Base-by-base conservation (phyloP, 1,140 invertebrate species). In the Camponotus vicinus region DNA sequence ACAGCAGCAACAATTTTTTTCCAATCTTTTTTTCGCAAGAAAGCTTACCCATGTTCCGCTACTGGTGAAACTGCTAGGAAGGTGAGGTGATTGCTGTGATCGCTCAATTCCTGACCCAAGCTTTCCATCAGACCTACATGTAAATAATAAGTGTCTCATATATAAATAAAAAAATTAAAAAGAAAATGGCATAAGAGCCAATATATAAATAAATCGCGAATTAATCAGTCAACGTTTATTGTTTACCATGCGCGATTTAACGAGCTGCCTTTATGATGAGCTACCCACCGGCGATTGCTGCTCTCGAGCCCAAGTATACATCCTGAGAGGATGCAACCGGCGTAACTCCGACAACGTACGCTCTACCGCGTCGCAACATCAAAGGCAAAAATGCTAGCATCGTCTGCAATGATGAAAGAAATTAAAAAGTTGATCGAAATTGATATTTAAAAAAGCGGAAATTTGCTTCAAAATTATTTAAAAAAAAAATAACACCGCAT, bases 331-430 rank as follows among this genome's bases (percentile, higher is more conserved):
- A 94, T 34, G 89, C 77, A 4, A 90, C 90, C 42, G 95, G 95
- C 34, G 93, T 93, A 0, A 95, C 89, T 64, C 93, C 95, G 73
- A 95, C 88, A 42, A 95, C 86, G 55, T 93, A 86, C 1, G 92
- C 92, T 77, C 78, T 92, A 76, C 88, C 86, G 7, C 78, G 91
- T n/a, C 86, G 77, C 40, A 95, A 6, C 92, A 95, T 93, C 2
- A 87, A 88, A 6, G 95, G 94, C 15, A 95, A 70, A 83, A 95
- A 95, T 6, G 95, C 88, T 11, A 95, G 34, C n/a, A 94, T 91
- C 6, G 91, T 94, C 95, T 95, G 71, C 1, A 87, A 93, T 21
- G 61, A 49, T 66, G 87, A 66, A 83, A 70, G 55, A 78, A 66
- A 55, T 1, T 7, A 66, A 70, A 15, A 37, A 64, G 21, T 3